Base-by-base conservation (phyloP, 2,113 vertebrate genomes). In the Oryzias woworae region DNA sequence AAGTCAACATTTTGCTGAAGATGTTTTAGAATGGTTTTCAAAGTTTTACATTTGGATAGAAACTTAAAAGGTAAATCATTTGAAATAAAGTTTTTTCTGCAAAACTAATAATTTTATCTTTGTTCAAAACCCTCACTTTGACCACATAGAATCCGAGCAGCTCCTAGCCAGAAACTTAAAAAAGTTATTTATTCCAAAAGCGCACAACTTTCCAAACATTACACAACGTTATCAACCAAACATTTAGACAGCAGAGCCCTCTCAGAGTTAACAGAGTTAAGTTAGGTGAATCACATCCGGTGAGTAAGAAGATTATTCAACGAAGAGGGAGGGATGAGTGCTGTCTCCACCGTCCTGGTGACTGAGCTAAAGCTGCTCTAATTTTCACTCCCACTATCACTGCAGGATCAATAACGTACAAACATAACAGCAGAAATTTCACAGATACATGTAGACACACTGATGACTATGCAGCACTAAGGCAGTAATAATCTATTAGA, bases 261-360 rank as follows among this genome's bases (percentile, higher is more conserved):
- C 58, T 81, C 66, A 61, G 36, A 36, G 31, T 53, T 62, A 63
- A 81, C 59, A 75, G 67, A 81, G 63, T 77, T 69, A 36, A 76
- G 69, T 69, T 71, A 81, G 66, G 72, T 90, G 86, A 90, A 84
- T 88, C 88, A 88, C 83, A 85, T 90, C 90, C 87, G 82, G 85
- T 89, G 85, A 89, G 80, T 88, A 83, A 88, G 75, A 74, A 71
- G 79, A 84, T 84, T 90, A 84, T 86, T 87, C 77, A 84, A 74
- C 68, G 36, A 15, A 53, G 17, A 60, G 14, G 28, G 69, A 72
- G 60, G 42, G 53, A 81, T 49, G 62, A 62, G 55, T 41, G 61
- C 53, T 58, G 60, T 58, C 46, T 78, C 52, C 62, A 56, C 66
- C 14, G 24, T 64, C 73, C 53, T 43, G 51, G 75, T 62, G 47